Conservation (phyloP, 2,113 vertebrate species). For the Vanacampus margaritifer region DNA sequence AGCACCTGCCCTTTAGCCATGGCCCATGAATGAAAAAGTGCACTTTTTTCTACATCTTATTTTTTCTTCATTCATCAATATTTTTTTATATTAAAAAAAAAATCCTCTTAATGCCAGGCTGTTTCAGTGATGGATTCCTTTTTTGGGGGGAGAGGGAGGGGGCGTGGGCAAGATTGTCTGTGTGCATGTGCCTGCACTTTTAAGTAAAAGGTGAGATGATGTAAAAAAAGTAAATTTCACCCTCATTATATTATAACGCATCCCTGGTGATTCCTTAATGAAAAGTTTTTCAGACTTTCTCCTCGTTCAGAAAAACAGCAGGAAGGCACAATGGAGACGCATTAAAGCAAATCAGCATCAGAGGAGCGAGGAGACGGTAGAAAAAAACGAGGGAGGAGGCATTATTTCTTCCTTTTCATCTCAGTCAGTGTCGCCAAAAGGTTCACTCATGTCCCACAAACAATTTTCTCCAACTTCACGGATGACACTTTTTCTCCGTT, state of each 20-base stretch:
- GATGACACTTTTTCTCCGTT: conserved; percentile 44
- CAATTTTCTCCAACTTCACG: conserved; percentile 44
- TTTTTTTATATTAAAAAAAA: too few species aligned
- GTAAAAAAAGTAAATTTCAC: conserved; percentile 10
- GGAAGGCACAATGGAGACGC: conserved; percentile 1
- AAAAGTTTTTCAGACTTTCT: background rate
- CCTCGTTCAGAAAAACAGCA: conserved; percentile 1
- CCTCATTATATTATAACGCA: background rate
- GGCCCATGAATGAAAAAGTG: too few species aligned
- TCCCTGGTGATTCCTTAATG: conserved; percentile 35
- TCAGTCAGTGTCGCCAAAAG: conserved; percentile 38
- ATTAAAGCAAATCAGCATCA: conserved; percentile 20
- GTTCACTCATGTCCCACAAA: conserved; percentile 16
- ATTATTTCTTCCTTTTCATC: conserved; percentile 53
- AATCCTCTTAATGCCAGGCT: too few species aligned
- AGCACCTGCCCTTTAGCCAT: too few species aligned
- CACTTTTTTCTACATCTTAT: too few species aligned
- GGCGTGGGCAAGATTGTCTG: too few species aligned
- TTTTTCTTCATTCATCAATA: too few species aligned
- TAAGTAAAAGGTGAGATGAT: too few species aligned
- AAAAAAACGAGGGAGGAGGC: conserved; percentile 10
- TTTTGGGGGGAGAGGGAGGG: too few species aligned
- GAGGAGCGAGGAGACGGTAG: background rate
- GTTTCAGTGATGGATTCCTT: too few species aligned
- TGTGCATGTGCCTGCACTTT: too few species aligned